Base-by-base conservation (phyloP, 2,113 vertebrate genomes). In the Colinus virginianus region DNA sequence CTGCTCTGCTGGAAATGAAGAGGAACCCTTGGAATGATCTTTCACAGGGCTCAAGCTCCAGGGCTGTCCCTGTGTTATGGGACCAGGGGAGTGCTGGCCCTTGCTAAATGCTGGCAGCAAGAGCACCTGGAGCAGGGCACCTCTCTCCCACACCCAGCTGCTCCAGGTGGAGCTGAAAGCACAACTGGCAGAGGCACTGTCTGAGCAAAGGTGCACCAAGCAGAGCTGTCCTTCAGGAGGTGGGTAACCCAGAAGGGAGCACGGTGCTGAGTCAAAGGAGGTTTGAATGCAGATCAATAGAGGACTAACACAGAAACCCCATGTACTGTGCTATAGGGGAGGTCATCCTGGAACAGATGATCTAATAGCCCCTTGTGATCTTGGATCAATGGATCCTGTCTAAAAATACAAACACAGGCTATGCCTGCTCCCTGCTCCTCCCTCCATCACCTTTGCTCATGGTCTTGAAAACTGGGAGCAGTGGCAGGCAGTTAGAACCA, bases 311-410 rank as follows among this genome's bases (percentile, higher is more conserved):
- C 68, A 96, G 94, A 93, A 96, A 91, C 83, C 94, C 83, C 38
- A 15, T 25, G 74, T 5, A 84, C 88, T 96, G 88, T 20, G 92
- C 78, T 78, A 53, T 62, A 61, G 2, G 4, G 90, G 86, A 95
- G 95, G 92, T 95, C 96, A 96, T 83, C 12, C 88, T 72, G 76
- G 76, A 83, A 88, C 2, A 13, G 85, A 91, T 92, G 94, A 96
- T 96, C 95, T 95, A 93, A 96, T 88, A 95, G 94, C 90, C 96
- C 92, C 95, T 66, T 21, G 88, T 76, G 96, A 94, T 76, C 86
- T 42, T 1, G 1, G 88, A 96, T 96, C 96, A 96, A 96, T 96
- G 86, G 93, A 87, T 72, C 80, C 90, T 94, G 95, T 95, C 95
- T 90, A 78, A 94, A 96, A 95, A 93, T 72, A 96, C 95, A 84